Percentiles rank a stretch among this genome's conserved stretches.
Evolutionary conservation across 2,113 vertebrate genomes (phyloP).

Genomic region (Callopanchax toddi): DNA sequence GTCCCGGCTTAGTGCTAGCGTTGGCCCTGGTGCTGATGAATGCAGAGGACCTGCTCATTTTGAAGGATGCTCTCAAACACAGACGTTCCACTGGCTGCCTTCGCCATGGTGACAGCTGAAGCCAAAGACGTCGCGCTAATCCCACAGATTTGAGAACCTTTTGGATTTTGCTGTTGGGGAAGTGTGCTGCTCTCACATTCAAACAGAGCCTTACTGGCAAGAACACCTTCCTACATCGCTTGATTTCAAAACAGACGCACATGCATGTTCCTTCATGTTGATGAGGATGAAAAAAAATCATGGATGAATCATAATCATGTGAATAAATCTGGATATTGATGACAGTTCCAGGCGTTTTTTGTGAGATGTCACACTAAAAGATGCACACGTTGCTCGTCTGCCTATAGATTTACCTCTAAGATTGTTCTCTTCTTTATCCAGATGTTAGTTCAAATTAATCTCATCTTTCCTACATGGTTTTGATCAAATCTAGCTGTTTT

Average conservation of each 20-base stretch:
- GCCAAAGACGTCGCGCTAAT: slow-evolving; percentile 69
- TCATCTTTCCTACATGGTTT: background rate
- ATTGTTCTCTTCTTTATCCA: slow-evolving; percentile 9
- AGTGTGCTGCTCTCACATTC: slow-evolving; percentile 44
- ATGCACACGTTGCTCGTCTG: slow-evolving; percentile 2
- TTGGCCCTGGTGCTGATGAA: slow-evolving; percentile 33
- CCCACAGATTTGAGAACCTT: slow-evolving; percentile 62
- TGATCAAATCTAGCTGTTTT: slow-evolving; percentile 11
- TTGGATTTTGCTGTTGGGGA: slow-evolving; percentile 36
- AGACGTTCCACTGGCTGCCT: slow-evolving; percentile 60
- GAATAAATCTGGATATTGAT: slow-evolving; percentile 1
- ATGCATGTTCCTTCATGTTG: background rate
- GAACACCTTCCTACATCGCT: slow-evolving; percentile 11
- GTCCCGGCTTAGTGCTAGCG: slow-evolving; percentile 36
- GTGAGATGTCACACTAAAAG: slow-evolving; percentile 19
- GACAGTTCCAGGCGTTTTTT: slow-evolving; percentile 17
- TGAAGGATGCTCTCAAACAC: slow-evolving; percentile 39
- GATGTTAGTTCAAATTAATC: slow-evolving; percentile 1
- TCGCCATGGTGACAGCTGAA: slow-evolving; percentile 74
- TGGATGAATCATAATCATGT: background rate
- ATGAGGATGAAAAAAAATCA: background rate
- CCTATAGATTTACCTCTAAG: slow-evolving; percentile 15
- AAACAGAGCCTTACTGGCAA: slow-evolving; percentile 18
- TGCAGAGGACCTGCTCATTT: slow-evolving; percentile 41
- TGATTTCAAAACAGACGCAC: slow-evolving; percentile 17